Conservation (phyloP, 64 coral and sea anemone species). For the Trachythela sp. region DNA sequence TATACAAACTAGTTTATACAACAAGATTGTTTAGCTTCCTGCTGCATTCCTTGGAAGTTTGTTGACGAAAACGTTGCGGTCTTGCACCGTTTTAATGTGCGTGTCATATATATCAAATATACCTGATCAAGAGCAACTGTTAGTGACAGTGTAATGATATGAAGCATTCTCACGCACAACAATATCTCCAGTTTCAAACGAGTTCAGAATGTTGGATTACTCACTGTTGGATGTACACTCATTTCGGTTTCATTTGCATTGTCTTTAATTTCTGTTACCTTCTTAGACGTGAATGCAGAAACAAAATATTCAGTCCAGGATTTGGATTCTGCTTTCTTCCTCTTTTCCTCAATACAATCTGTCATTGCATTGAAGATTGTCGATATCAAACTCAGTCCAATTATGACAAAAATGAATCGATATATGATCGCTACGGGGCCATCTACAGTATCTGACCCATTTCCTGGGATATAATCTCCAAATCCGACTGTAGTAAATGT, state of each 20-base stretch:
- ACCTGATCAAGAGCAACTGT: too few relatives aligned
- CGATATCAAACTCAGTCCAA: background rate
- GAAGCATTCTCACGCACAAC: too few relatives aligned
- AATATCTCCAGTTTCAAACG: too few relatives aligned
- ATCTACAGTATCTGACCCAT: background rate
- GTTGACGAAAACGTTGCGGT: too few relatives aligned
- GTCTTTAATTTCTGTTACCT: background rate
- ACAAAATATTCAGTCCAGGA: background rate
- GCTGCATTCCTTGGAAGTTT: too few relatives aligned
- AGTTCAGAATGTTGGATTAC: too few relatives aligned
- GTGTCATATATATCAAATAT: too few relatives aligned
- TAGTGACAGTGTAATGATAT: too few relatives aligned
- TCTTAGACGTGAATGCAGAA: background rate
- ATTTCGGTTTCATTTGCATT: background rate
- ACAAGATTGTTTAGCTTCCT: too few relatives aligned
- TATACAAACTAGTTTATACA: too few relatives aligned
- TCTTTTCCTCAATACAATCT: background rate
- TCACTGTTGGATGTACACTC: background rate
- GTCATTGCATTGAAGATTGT: background rate
- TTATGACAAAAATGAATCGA: background rate
- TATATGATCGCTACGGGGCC: background rate
- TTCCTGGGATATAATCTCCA: background rate
- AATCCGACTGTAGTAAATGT: background rate
- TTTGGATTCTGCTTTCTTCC: background rate
- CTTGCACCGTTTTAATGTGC: too few relatives aligned